Evolutionary conservation across 1,140 invertebrate species (phyloP).

Genomic region (Daktulosphaira vitifoliae): DNA sequence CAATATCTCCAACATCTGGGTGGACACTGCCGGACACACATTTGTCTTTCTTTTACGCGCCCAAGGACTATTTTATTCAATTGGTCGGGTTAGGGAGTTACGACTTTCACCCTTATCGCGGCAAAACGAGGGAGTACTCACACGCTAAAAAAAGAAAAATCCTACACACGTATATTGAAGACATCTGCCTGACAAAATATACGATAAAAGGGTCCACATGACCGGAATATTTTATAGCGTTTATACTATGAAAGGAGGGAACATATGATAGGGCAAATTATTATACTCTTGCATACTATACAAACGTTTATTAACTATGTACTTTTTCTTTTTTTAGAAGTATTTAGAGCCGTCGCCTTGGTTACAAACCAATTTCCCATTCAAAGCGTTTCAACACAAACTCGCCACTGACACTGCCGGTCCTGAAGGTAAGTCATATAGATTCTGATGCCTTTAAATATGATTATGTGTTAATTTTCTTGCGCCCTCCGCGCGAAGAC

Average conservation of each 20-base stretch:
- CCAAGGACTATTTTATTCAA: slow-evolving; percentile 23
- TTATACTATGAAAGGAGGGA: background rate
- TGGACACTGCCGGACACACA: slow-evolving; percentile 11
- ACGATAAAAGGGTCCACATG: slow-evolving; percentile 28
- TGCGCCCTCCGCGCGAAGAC: background rate
- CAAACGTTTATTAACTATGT: too few relatives aligned
- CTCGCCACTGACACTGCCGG: slow-evolving; percentile 32
- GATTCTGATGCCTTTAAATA: background rate
- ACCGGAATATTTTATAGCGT: slow-evolving; percentile 22
- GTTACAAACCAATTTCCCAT: slow-evolving; percentile 21
- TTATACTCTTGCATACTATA: too few relatives aligned
- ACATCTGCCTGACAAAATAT: slow-evolving; percentile 32
- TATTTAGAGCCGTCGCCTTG: slow-evolving; percentile 24
- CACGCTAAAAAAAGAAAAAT: slow-evolving; percentile 17
- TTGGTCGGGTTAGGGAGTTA: slow-evolving; percentile 9
- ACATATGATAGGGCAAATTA: background rate
- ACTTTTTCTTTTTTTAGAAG: background rate
- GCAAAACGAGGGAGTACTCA: background rate
- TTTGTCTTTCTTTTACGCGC: slow-evolving; percentile 22
- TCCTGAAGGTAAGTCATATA: slow-evolving; percentile 23
- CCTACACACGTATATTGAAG: slow-evolving; percentile 11
- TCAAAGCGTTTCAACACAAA: slow-evolving; percentile 25
- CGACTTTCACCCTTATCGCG: slow-evolving; percentile 25
- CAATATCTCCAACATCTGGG: slow-evolving; percentile 28
- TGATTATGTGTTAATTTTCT: background rate